Evolutionary conservation across 2,113 vertebrate species (phyloP).

Genomic region (Daubentonia madagascariensis): DNA sequence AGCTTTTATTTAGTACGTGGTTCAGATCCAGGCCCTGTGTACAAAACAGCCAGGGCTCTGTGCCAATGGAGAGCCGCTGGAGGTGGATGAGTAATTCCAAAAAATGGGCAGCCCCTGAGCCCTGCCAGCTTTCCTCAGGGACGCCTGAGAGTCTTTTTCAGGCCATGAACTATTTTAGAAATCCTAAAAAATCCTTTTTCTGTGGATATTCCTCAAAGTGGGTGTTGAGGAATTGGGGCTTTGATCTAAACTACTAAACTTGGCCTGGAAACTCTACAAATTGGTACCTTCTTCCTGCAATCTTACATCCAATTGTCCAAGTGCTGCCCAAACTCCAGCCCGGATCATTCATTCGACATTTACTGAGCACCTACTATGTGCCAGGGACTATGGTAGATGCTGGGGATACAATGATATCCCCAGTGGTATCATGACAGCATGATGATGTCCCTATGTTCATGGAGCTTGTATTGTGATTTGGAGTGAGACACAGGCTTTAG

Average conservation of each 20-base stretch:
- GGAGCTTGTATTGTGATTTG: not conserved
- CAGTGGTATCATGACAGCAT: not conserved
- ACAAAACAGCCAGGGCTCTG: not conserved
- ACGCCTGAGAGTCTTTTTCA: not conserved
- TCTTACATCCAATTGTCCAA: not conserved
- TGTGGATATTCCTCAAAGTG: not conserved
- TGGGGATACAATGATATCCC: too few relatives aligned
- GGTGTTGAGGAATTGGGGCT: not conserved
- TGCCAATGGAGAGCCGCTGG: not conserved
- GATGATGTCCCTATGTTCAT: rapidly evolving
- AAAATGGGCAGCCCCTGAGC: not conserved
- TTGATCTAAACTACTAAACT: not conserved
- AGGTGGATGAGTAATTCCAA: not conserved
- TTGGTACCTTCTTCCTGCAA: not conserved
- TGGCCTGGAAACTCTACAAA: not conserved
- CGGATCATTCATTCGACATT: not conserved
- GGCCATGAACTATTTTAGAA: not conserved
- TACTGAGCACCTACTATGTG: not conserved
- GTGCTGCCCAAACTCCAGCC: not conserved
- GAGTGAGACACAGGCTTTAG: not conserved
- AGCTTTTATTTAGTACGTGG: conserved; percentile 13
- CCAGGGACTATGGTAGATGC: not conserved
- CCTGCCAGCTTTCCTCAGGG: not conserved
- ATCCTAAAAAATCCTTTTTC: not conserved
- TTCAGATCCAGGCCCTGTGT: not conserved